Percentiles rank a stretch among this genome's conserved stretches.
Conservation (phyloP, 1,140 invertebrate genomes). For the Aphidius ervi region DNA sequence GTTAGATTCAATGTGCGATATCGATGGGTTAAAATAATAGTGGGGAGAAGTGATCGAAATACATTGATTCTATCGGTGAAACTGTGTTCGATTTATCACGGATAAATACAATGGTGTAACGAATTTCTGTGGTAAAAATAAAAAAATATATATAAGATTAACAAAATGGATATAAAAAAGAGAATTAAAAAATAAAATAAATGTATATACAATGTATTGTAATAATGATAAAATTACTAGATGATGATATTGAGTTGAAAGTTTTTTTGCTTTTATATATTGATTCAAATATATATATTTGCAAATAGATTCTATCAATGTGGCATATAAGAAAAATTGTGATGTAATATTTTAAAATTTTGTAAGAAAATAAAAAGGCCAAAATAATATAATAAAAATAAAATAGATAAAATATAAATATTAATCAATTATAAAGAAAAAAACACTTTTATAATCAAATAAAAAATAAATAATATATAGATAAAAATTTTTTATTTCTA, state of each 20-base stretch:
- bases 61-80: slow-evolving; percentile 12
- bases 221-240: slow-evolving; percentile 11
- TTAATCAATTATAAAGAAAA: background rate
- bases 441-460: background rate
- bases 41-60: too few relatives aligned
- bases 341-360: slow-evolving; percentile 1
- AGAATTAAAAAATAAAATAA: too few relatives aligned
- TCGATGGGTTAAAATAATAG: too few relatives aligned
- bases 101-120: slow-evolving; percentile 16
- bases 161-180: background rate
- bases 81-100: slow-evolving; percentile 18
- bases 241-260: too few relatives aligned
- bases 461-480: background rate
- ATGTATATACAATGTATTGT: slow-evolving; percentile 12
- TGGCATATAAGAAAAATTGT: background rate
- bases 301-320: background rate
- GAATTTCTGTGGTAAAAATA: slow-evolving; percentile 6
- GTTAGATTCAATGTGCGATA: slow-evolving; percentile 3
- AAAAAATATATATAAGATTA: background rate
- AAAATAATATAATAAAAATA: too few relatives aligned
- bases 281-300: too few relatives aligned
- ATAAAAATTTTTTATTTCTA: too few relatives aligned
- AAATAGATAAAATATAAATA: too few relatives aligned
- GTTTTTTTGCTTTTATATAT: too few relatives aligned
- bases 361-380: background rate